Conservation (phyloP, 37 sponge, comb jelly and placozoan species). For the Amphimedon queenslandica region DNA sequence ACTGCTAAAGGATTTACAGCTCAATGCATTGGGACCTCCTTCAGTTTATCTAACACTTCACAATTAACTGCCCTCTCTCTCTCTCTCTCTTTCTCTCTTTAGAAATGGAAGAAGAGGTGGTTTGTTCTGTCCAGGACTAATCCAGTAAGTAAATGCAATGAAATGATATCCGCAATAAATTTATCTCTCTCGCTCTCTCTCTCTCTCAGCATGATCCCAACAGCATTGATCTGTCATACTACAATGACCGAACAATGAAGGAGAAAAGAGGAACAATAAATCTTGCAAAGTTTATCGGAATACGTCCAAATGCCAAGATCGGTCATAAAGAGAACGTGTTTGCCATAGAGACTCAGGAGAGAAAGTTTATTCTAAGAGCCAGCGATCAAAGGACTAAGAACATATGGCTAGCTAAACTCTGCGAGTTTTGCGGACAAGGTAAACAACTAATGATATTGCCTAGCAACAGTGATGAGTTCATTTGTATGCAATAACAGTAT, state of each 20-base stretch:
- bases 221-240: conserved; percentile 53
- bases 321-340: conserved; percentile 58
- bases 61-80: too few relatives aligned
- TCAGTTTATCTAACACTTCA: not conserved
- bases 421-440: conserved; percentile 68
- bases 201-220: conserved; percentile 19
- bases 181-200: not conserved
- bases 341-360: conserved; percentile 66
- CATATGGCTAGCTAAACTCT: conserved; percentile 79
- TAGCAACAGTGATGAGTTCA: not conserved
- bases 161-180: not conserved
- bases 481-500: not conserved
- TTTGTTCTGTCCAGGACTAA: conserved; percentile 59
- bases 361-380: conserved; percentile 67
- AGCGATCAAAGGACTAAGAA: conserved; percentile 54
- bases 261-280: conserved; percentile 33
- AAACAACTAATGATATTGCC: not conserved
- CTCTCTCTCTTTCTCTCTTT: conserved; percentile 9
- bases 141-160: conserved; percentile 25
- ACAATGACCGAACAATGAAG: conserved; percentile 43
- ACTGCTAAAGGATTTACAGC: too few relatives aligned
- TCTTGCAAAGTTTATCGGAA: conserved; percentile 54
- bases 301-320: conserved; percentile 58
- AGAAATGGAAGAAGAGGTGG: conserved; percentile 78
- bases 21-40: too few relatives aligned